Percentiles rank a stretch among this genome's conserved stretches.
Conservation (phyloP, 2,888 invertebrate genomes). For the Timema cristinae region DNA sequence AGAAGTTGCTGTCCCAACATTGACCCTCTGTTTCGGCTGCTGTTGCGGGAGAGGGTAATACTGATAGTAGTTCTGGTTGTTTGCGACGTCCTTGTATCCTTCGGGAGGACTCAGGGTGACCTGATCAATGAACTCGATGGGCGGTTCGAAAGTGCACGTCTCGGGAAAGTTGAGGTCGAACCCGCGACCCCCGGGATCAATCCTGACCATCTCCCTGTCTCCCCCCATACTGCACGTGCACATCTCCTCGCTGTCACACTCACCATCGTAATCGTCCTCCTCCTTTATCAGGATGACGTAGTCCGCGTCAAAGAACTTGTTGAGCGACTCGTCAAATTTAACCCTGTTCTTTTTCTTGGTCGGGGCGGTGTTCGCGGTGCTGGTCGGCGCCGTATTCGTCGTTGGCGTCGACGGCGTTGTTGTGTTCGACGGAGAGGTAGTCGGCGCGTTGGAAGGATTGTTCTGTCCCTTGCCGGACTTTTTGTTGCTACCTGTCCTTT, state of each 20-base stretch:
- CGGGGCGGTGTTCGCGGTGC: constrained; percentile 19
- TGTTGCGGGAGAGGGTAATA: not conserved
- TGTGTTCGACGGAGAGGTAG: constrained; percentile 14
- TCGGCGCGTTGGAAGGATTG: constrained; percentile 31
- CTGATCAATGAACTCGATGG: constrained; percentile 65
- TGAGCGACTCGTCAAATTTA: constrained; percentile 82
- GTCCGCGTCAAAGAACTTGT: constrained; percentile 89
- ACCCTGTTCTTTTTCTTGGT: constrained; percentile 70
- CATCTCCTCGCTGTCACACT: constrained; percentile 35
- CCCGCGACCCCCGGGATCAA: constrained; percentile 28
- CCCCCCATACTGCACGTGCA: constrained; percentile 28
- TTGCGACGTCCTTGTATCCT: constrained; percentile 72
- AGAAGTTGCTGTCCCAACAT: not conserved
- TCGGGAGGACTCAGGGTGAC: constrained; percentile 87
- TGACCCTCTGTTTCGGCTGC: not conserved
- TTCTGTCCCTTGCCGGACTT: constrained; percentile 30
- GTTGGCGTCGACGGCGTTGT: constrained; percentile 20
- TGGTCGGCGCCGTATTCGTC: not conserved
- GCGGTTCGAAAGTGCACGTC: constrained; percentile 54
- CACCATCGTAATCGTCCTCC: constrained; percentile 66
- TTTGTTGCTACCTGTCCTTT: constrained; percentile 67
- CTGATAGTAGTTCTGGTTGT: constrained; percentile 11
- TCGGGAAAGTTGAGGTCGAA: constrained; percentile 38
- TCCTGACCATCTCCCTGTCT: constrained; percentile 25
- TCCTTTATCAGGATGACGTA: constrained; percentile 87